Evolutionary conservation across 2,113 vertebrate genomes (phyloP).

Genomic region (Larimichthys crocea): DNA sequence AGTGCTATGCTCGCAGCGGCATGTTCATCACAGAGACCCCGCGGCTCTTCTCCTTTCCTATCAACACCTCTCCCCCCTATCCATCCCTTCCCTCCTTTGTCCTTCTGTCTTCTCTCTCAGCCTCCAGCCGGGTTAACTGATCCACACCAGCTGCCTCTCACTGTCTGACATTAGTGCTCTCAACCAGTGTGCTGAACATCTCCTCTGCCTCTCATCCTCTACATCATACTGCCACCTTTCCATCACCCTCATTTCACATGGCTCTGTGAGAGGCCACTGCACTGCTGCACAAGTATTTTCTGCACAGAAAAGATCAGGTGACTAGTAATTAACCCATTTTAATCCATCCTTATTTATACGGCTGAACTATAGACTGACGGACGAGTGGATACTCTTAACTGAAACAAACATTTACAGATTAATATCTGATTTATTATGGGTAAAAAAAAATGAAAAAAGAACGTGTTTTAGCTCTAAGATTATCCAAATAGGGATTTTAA

Average conservation of each 20-base stretch:
- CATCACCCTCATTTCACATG: background rate
- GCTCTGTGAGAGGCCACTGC: background rate
- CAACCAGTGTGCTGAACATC: constrained; percentile 51
- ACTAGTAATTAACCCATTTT: constrained; percentile 12
- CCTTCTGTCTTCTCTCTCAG: constrained; percentile 27
- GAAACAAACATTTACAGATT: background rate
- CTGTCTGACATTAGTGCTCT: constrained; percentile 38
- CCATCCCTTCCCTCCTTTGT: constrained; percentile 8
- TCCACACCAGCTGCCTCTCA: constrained; percentile 63
- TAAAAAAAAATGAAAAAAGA: too few relatives aligned
- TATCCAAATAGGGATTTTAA: background rate
- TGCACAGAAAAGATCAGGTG: constrained; percentile 4
- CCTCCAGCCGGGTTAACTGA: constrained; percentile 57
- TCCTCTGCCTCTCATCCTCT: constrained; percentile 13
- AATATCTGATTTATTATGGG: too few relatives aligned
- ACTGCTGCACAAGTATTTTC: background rate
- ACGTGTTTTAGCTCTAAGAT: too few relatives aligned
- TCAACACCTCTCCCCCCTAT: constrained; percentile 38
- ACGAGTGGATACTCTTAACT: background rate
- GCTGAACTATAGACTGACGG: constrained; percentile 2
- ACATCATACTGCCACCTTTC: constrained; percentile 20
- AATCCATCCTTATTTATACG: constrained; percentile 1
- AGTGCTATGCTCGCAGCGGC: constrained; percentile 21
- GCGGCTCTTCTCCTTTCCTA: constrained; percentile 21
- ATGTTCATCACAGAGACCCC: constrained; percentile 46